Evolutionary conservation across 2,888 invertebrate genomes (phyloP).

Genomic region (Eueremaeus valkanovi): DNA sequence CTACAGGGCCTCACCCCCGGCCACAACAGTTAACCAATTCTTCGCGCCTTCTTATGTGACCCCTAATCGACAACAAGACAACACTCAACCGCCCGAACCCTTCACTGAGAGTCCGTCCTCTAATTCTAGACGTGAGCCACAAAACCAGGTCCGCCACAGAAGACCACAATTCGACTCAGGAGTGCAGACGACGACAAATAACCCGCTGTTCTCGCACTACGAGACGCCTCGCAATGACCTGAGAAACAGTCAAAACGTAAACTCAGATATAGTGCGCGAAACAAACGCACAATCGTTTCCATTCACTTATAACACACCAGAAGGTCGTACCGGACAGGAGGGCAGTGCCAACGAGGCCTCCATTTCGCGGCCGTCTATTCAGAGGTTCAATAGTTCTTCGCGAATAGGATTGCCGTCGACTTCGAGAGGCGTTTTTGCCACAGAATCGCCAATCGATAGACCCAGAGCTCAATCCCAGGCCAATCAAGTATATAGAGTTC

Average conservation of each 20-base stretch:
- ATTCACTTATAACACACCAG: conserved; percentile 41
- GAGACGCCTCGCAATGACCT: conserved; percentile 20
- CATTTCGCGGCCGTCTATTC: neutral
- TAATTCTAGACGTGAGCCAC: conserved; percentile 23
- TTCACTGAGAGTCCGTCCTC: conserved; percentile 35
- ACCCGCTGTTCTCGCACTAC: conserved; percentile 27
- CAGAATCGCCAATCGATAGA: conserved; percentile 12
- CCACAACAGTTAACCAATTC: conserved; percentile 36
- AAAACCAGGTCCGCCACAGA: conserved; percentile 33
- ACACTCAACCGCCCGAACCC: conserved; percentile 37
- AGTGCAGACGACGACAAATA: conserved; percentile 12
- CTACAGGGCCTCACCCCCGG: conserved; percentile 23
- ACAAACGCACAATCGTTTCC: conserved; percentile 37
- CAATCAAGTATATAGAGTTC: conserved; percentile 35
- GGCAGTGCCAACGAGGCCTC: conserved; percentile 27
- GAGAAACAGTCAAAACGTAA: conserved; percentile 13
- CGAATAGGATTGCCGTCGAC: neutral
- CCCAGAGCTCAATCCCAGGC: neutral
- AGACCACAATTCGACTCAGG: conserved; percentile 40
- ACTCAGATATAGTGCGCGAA: neutral
- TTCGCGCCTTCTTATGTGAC: conserved; percentile 42
- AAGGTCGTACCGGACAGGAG: conserved; percentile 31
- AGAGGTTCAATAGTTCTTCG: conserved; percentile 1
- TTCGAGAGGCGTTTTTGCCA: conserved; percentile 7
- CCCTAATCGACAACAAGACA: conserved; percentile 36